These are phyloP conservation scores for Diaperis boleti DNA, from an alignment of 2,888 invertebrate species.

Conservation along the genomic window DNA sequence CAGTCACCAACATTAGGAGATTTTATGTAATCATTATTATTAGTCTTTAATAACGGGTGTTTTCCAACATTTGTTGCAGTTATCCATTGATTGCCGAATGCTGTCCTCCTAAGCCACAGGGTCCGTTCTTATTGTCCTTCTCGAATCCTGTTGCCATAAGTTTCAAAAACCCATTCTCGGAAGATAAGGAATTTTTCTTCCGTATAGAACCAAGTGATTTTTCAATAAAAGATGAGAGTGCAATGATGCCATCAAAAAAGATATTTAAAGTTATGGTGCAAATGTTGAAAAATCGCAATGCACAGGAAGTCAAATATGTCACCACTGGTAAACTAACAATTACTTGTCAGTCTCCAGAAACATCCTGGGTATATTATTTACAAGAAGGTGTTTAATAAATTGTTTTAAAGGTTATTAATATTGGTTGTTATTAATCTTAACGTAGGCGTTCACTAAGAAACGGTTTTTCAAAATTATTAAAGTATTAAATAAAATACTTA, in stretches of 20 bases:
- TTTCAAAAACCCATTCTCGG: constrained; percentile 36
- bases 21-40: constrained; percentile 25
- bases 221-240: constrained; percentile 4
- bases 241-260: constrained; percentile 14
- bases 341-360: constrained; percentile 14
- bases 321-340: constrained; percentile 33
- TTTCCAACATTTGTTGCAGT: constrained; percentile 13
- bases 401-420: background rate
- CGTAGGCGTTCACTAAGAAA: too few species aligned
- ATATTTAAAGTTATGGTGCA: constrained; percentile 7
- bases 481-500: too few species aligned
- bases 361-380: constrained; percentile 31
- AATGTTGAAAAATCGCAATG: background rate
- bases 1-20: constrained; percentile 24
- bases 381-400: constrained; percentile 28
- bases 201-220: constrained; percentile 19
- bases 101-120: constrained; percentile 33
- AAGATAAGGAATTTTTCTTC: constrained; percentile 23
- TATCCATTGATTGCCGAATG: constrained; percentile 40
- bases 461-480: too few species aligned
- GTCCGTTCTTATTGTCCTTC: constrained; percentile 16
- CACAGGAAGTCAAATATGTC: background rate
- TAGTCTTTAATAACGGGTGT: background rate
- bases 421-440: too few species aligned
- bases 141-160: constrained; percentile 2